Evolutionary conservation across 2,113 vertebrate species (phyloP), one percentile per base, ranked within the genome.

Genomic region (Forbesichthys agassizii): DNA sequence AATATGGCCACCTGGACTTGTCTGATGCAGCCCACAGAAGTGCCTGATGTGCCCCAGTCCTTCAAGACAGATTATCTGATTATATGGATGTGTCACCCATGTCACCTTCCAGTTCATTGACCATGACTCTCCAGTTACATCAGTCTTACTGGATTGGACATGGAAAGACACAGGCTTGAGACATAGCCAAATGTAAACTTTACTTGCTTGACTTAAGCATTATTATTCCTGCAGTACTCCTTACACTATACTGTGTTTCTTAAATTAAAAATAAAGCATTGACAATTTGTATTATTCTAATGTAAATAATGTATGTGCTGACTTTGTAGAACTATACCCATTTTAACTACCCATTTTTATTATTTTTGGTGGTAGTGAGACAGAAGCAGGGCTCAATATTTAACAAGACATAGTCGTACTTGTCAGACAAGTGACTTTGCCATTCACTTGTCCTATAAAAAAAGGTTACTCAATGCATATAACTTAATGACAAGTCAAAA

Each of bases 71-170:
- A 91, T 79, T 74, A 75, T 59, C 90, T 84, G 77, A 89, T 77
- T 77, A 85, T 90, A 90, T 84, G 88, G 85, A 89, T 84, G 83
- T 77, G 87, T 88, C 89, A 84, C 71, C 69, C 55, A 52, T 62
- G 78, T 87, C 85, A 75, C 71, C 84, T 86, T 76, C 80, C 77
- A 77, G 75, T 85, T 88, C 74, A 84, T 83, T 79, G 75, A 72
- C 68, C 77, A 10, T 27, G 68, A 81, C 4, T 5, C 27, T 62
- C 61, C 33, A 27, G 27, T 27, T 27, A 27, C 27, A 27, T 27
- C 11, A 60, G 73, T 79, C 66, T 52, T 46, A 65, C 51, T 18
- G 1, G 58, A 33, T 67, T 49, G 77, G 61, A 48, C 42, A 42
- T 8, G 18, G 59, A 56, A 33, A 18, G 8, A 48, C 5, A 9